Percentiles rank a stretch among this genome's conserved stretches.
phyloP scores from a whole-genome alignment of 1,140 invertebrate species.

The Danaus melanippus region DNA sequence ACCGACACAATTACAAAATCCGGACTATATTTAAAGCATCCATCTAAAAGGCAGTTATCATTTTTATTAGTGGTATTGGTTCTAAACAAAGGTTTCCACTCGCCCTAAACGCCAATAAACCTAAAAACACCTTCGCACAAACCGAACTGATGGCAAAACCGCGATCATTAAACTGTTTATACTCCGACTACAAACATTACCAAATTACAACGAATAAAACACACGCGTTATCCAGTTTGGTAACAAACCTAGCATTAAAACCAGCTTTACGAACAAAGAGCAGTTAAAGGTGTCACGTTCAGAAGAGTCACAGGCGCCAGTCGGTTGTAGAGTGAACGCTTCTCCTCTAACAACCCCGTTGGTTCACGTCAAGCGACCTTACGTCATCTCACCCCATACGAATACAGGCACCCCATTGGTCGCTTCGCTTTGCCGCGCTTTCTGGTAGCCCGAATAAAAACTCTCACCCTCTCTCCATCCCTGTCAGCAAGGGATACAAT shows the following conservation, averaged over 20 bases:
- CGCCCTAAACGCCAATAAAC: constrained; percentile 56
- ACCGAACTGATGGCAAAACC: constrained; percentile 52
- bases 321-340: constrained; percentile 58
- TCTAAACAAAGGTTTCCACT: constrained; percentile 65
- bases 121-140: constrained; percentile 65
- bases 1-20: constrained; percentile 27
- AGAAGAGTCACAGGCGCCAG: constrained; percentile 42
- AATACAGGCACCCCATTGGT: constrained; percentile 40
- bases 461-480: constrained; percentile 30
- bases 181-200: constrained; percentile 46
- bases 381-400: constrained; percentile 69
- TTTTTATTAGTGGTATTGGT: constrained; percentile 50
- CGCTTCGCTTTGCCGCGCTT: constrained; percentile 64
- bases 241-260: constrained; percentile 44
- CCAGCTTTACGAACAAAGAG: constrained; percentile 61
- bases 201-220: constrained; percentile 60
- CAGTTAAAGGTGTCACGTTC: constrained; percentile 45
- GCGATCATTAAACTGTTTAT: constrained; percentile 49
- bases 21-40: constrained; percentile 29
- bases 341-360: constrained; percentile 58
- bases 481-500: constrained; percentile 31
- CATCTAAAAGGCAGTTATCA: constrained; percentile 38
- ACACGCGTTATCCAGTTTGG: constrained; percentile 44
- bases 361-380: constrained; percentile 37
- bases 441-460: constrained; percentile 42